Base-by-base conservation (phyloP, 2,888 invertebrate species). In the Agonopterix alstromeriana region DNA sequence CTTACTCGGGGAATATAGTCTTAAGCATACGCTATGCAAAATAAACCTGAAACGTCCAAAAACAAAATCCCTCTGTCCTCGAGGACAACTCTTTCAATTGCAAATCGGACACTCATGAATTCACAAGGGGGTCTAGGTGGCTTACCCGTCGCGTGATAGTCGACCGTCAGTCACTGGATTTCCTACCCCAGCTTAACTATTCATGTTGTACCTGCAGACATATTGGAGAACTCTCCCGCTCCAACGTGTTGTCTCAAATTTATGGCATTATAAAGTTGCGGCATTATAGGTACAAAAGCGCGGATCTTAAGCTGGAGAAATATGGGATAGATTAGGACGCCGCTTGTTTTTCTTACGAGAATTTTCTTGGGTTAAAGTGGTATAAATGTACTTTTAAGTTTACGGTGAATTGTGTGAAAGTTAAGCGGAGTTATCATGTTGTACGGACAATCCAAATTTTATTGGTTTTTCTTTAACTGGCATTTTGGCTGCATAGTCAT, bases 81-180 rank as follows among this genome's bases (percentile, higher is more conserved):
- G 46, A 40, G 52, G 54, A 57, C 55, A 52, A 55, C 56, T 54
- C 56, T 58, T 60, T 57, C 60, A 55, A 58, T 60, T 57, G 58
- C 55, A 58, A 58, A 58, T 60, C 48, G 56, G 55, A 36, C 52
- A 47, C 52, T 58, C 58, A 55, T 60, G 60, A 60, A 60, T 60
- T 58, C 54, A 45, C 52, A 55, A 57, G 47, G 45, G 45, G 49
- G 44, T 14, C 44, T 8, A 36, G 7, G 42, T 40, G 36, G 10
- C 12, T 27, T 9, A 11, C 40, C 10, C 17, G 49, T 57, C 50
- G 56, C 57, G 53, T 59, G 57, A 35, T 17, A 35, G 40, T 36
- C 42, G 47, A 38, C 53, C 48, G 53, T 60, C 48, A 47, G 50
- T 64, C 60, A 59, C 56, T 55, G 50, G 55, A 53, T 56, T 58